Conservation (phyloP, 2,113 vertebrate species). For the Genyomyrus donnyi region DNA sequence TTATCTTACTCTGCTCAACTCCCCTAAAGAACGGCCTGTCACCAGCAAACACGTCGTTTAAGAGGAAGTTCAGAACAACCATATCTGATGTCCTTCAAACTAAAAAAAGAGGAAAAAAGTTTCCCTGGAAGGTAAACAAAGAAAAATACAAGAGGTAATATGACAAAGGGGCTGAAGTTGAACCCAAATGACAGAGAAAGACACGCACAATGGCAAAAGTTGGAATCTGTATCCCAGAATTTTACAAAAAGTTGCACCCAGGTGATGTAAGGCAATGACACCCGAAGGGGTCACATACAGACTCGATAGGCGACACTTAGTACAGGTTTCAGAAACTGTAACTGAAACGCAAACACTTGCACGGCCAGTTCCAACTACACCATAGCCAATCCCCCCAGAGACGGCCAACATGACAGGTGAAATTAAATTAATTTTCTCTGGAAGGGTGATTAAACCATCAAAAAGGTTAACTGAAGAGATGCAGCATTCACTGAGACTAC, state of each 20-base stretch:
- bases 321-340: not conserved
- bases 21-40: not conserved
- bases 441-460: no score
- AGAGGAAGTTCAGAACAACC: not conserved
- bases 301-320: not conserved
- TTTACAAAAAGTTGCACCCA: not conserved
- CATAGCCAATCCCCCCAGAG: not conserved
- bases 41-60: not conserved
- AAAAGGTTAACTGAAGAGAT: not conserved
- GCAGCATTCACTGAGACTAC: not conserved
- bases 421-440: no score
- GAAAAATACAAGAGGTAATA: not conserved
- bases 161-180: not conserved
- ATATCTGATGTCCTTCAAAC: not conserved
- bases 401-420: not conserved
- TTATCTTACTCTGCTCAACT: not conserved
- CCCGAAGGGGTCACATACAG: not conserved
- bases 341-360: not conserved
- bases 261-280: not conserved
- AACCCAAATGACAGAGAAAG: not conserved
- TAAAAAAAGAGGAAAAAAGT: not conserved
- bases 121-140: not conserved
- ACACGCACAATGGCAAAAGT: not conserved
- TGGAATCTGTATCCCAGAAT: not conserved
- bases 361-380: no score